Conservation (phyloP, 2,888 invertebrate genomes). For the Torymus tubicola region DNA sequence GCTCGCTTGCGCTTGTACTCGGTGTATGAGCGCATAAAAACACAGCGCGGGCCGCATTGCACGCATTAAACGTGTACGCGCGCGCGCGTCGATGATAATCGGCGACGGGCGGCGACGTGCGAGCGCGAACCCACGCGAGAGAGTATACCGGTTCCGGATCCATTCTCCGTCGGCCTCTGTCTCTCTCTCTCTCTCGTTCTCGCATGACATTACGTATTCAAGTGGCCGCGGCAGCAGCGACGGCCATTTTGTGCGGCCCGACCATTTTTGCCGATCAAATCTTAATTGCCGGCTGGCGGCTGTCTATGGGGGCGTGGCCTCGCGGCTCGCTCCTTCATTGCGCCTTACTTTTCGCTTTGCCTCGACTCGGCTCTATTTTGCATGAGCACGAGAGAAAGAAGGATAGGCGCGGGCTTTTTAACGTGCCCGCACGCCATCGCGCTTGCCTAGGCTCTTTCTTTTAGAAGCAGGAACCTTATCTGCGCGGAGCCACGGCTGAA, state of each 20-base stretch:
- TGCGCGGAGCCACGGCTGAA: not conserved
- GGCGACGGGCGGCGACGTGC: not conserved
- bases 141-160: constrained; percentile 56
- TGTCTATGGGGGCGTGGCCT: constrained; percentile 76
- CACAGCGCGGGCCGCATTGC: not conserved
- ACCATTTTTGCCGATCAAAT: constrained; percentile 77
- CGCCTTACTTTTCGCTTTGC: constrained; percentile 15
- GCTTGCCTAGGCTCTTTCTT: not conserved
- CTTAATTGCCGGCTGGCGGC: constrained; percentile 77
- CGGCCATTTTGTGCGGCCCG: constrained; percentile 74
- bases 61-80: not conserved
- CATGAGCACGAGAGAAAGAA: constrained; percentile 9
- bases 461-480: constrained; percentile 9
- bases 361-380: constrained; percentile 25
- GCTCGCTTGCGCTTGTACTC: too few relatives aligned
- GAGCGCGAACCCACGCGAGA: not conserved
- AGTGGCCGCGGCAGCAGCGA: constrained; percentile 63
- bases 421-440: constrained; percentile 41
- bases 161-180: constrained; percentile 33
- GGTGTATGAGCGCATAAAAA: constrained; percentile 31
- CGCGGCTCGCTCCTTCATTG: constrained; percentile 46
- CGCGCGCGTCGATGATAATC: not conserved
- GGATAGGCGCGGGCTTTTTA: constrained; percentile 31
- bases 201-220: constrained; percentile 73
- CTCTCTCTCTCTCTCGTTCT: not conserved